These are phyloP conservation scores for Mimumesa dahlbomi DNA, from an alignment of 2,888 invertebrate species.

Conservation along the genomic window DNA sequence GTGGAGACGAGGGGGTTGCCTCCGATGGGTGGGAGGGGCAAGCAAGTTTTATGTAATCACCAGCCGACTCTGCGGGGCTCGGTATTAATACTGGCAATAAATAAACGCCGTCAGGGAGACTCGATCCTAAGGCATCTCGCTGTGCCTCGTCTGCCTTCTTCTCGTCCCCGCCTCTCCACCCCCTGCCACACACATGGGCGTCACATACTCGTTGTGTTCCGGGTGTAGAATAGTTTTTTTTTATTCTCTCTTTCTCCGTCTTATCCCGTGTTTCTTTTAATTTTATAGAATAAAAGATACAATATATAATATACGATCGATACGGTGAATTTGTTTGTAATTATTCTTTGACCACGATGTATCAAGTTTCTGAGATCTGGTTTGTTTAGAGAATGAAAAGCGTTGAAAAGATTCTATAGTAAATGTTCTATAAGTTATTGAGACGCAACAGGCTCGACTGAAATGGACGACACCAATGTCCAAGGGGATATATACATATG, in stretches of 20 bases:
- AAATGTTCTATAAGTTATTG: too few relatives aligned
- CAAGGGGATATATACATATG: neutral
- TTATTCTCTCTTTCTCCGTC: too few relatives aligned
- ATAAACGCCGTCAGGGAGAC: slow-evolving; percentile 71
- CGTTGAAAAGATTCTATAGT: too few relatives aligned
- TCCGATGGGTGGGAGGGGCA: slow-evolving; percentile 55
- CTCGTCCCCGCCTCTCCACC: slow-evolving; percentile 32
- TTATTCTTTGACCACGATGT: too few relatives aligned
- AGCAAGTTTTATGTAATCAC: slow-evolving; percentile 76
- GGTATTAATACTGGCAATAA: slow-evolving; percentile 76
- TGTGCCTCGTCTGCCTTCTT: slow-evolving; percentile 48
- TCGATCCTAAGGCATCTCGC: slow-evolving; percentile 57
- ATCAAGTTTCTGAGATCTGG: too few relatives aligned
- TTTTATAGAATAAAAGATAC: too few relatives aligned
- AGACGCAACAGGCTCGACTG: neutral
- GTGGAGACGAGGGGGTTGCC: slow-evolving; percentile 46
- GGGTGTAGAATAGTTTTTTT: too few relatives aligned
- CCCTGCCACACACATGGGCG: slow-evolving; percentile 33
- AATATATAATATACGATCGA: too few relatives aligned
- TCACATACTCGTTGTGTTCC: slow-evolving; percentile 8
- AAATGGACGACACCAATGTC: slow-evolving; percentile 11
- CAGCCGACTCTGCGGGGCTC: slow-evolving; percentile 69
- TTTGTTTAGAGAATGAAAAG: too few relatives aligned
- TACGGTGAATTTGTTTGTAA: too few relatives aligned
- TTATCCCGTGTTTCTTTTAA: too few relatives aligned